Conservation (phyloP, 2,888 invertebrate genomes). For the Eilema depressum region DNA sequence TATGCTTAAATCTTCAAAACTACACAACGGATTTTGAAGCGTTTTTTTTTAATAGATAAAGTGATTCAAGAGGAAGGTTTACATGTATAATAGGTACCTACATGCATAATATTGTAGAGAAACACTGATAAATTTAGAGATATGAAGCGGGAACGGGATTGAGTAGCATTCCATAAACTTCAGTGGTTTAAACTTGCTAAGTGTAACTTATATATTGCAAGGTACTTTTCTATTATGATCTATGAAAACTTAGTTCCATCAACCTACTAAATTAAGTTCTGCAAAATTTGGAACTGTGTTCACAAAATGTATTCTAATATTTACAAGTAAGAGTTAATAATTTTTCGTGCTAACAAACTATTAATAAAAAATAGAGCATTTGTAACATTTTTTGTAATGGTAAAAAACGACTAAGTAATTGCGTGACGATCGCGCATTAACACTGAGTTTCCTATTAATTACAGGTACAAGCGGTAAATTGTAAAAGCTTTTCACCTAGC, state of each 20-base stretch:
- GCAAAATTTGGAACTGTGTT: not conserved
- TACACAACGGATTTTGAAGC: too few species aligned
- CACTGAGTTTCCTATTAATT: slow-evolving; percentile 16
- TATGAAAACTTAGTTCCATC: not conserved
- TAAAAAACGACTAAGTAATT: slow-evolving; percentile 14
- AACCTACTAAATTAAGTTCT: not conserved
- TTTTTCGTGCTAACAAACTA: slow-evolving; percentile 15
- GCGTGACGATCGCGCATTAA: slow-evolving; percentile 25
- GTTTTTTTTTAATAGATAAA: too few species aligned
- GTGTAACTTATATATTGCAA: not conserved
- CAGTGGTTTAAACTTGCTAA: not conserved
- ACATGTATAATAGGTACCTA: too few species aligned
- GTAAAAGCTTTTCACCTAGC: slow-evolving; percentile 13
- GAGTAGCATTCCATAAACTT: not conserved
- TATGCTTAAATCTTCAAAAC: too few species aligned
- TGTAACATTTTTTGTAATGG: slow-evolving; percentile 13
- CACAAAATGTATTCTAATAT: not conserved
- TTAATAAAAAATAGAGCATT: slow-evolving; percentile 13
- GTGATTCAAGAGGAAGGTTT: too few species aligned
- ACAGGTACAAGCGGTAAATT: not conserved
- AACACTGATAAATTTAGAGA: too few species aligned
- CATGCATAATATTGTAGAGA: too few species aligned
- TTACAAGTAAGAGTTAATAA: not conserved
- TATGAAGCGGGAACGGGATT: too few species aligned
- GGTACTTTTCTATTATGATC: not conserved